Percentiles rank a stretch among this genome's conserved stretches.
These are phyloP conservation scores for Drosophila insularis DNA, from an alignment of 1,140 invertebrate species.

Conservation along the genomic window DNA sequence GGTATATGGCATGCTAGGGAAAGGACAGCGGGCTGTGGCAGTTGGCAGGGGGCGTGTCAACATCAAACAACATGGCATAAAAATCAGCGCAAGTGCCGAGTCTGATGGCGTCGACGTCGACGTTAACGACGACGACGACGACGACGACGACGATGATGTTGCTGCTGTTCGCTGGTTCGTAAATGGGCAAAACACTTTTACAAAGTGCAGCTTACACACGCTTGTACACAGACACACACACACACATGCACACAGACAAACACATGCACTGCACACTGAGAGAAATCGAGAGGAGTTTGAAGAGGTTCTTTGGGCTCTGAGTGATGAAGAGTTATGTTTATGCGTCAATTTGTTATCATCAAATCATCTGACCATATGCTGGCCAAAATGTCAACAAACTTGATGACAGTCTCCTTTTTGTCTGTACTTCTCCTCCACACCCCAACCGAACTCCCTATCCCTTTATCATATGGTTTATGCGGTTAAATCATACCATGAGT, in stretches of 20 bases:
- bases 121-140: constrained; percentile 21
- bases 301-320: not conserved
- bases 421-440: too few species aligned
- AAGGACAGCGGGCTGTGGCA: too few species aligned
- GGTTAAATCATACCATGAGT: not conserved
- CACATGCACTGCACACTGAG: constrained; percentile 18
- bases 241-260: constrained; percentile 8
- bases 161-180: constrained; percentile 63
- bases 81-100: constrained; percentile 60
- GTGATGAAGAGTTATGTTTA: constrained; percentile 5
- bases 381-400: not conserved
- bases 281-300: constrained; percentile 31
- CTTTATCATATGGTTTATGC: not conserved
- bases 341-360: constrained; percentile 10
- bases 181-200: constrained; percentile 79
- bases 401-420: not conserved
- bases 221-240: constrained; percentile 14
- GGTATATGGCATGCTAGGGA: not conserved
- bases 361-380: constrained; percentile 5
- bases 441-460: too few species aligned
- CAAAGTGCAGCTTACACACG: constrained; percentile 63
- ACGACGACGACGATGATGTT: constrained; percentile 22
- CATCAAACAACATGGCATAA: constrained; percentile 74
- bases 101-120: constrained; percentile 29
- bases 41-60: constrained; percentile 21